Evolutionary conservation across 2,888 invertebrate genomes (phyloP), one percentile per base, ranked within the genome.

Genomic region (Tiliacea aurago): DNA sequence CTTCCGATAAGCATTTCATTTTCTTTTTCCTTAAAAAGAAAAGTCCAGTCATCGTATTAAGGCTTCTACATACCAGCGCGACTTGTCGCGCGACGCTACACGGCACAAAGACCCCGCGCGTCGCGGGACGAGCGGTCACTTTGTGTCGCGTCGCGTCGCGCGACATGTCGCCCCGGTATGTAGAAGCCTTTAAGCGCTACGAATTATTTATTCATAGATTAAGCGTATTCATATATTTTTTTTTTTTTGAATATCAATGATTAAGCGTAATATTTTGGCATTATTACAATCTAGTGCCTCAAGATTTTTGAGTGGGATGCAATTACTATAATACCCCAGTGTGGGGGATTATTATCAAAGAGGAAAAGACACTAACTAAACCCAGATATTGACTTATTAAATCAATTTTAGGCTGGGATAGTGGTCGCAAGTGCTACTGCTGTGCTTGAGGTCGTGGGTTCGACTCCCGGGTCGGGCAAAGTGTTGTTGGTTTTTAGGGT

Each of bases 1-100:
- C 15, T 33, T n/a, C 6, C 18, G 58, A 53, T 53, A 79, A 23
- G 13, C n/a, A 53, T 61, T 33, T 58, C 9, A 37, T 51, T 70
- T 61, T 61, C 0, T 45, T 78, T 56, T 62, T 51, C 20, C 13
- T 61, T 61, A 18, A 55, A 51, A 0, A 61, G 9, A 28, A 67
- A 53, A 9, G n/a, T 18, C 1, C 4, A 6, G n/a, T n/a, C 11
- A 33, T 59, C 23, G 6, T 20, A 3, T 15, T 33, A 28, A 28
- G 28, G n/a, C n/a, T n/a, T n/a, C n/a, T n/a, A n/a, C n/a, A n/a
- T n/a, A n/a, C n/a, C n/a, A n/a, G n/a, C n/a, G n/a, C n/a, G n/a
- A n/a, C n/a, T n/a, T n/a, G n/a, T n/a, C n/a, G n/a, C n/a, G n/a
- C n/a, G n/a, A n/a, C n/a, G n/a, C n/a, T n/a, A n/a, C n/a, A n/a